These are phyloP conservation scores for Bufotes viridis DNA, from an alignment of 2,797 vertebrate species.

Conservation along the genomic window DNA sequence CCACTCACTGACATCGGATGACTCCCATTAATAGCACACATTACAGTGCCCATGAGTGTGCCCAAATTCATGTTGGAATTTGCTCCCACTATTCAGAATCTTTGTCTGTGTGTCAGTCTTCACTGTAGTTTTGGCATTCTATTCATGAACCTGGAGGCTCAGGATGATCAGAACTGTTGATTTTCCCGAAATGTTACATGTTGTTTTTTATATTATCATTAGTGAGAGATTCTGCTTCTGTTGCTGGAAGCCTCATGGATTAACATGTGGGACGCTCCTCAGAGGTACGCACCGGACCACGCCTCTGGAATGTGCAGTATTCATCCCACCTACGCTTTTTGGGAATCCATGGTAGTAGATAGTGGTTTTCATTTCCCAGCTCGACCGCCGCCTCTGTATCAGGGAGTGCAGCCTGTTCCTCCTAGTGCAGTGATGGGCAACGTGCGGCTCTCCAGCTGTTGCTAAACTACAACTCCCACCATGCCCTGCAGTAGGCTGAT, in stretches of 20 bases:
- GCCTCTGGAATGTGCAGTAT: conserved; percentile 12
- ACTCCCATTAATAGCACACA: too few relatives aligned
- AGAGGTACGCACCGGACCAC: neutral
- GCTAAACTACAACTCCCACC: too few relatives aligned
- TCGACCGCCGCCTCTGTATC: neutral
- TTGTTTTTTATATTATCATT: neutral
- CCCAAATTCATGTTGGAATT: too few relatives aligned
- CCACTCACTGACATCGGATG: too few relatives aligned
- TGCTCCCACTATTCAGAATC: too few relatives aligned
- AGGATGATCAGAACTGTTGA: neutral
- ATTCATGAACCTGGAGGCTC: neutral
- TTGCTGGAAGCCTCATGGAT: neutral
- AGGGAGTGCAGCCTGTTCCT: neutral
- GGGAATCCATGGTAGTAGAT: conserved; percentile 20
- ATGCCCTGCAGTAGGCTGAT: too few relatives aligned
- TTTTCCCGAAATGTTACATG: neutral
- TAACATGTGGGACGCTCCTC: neutral
- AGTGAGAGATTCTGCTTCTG: too few relatives aligned
- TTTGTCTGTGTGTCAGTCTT: neutral
- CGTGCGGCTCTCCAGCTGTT: too few relatives aligned
- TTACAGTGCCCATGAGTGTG: too few relatives aligned
- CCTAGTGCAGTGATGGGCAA: too few relatives aligned
- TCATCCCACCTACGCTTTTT: conserved; percentile 27
- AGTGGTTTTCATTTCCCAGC: conserved; percentile 13
- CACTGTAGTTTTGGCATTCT: neutral